These are phyloP conservation scores for Drosophila subsilvestris DNA, from an alignment of 2,888 invertebrate species.

Conservation along the genomic window DNA sequence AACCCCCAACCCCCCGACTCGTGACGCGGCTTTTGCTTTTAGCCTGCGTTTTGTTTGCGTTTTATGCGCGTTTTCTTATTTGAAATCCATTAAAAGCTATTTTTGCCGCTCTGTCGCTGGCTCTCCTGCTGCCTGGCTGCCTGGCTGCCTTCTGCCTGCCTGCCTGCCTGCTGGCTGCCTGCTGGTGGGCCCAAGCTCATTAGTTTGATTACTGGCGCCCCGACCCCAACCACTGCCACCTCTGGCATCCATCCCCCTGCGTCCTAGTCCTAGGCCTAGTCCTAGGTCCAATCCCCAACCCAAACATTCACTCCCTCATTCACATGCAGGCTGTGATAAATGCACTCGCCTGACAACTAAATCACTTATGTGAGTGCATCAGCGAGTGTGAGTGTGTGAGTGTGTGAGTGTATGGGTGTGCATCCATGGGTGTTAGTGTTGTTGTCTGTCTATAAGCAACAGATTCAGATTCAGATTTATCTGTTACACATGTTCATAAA, in stretches of 20 bases:
- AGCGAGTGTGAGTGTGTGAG: conserved; percentile 25
- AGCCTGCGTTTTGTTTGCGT: conserved; percentile 2
- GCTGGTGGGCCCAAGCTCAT: conserved; percentile 60
- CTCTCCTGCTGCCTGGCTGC: not conserved
- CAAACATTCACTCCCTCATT: conserved; percentile 2
- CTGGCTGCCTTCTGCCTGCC: conserved; percentile 17
- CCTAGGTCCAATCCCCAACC: conserved; percentile 6
- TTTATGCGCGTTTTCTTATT: conserved; percentile 51
- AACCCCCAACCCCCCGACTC: not conserved
- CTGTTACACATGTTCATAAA: conserved; percentile 80
- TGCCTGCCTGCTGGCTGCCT: conserved; percentile 13
- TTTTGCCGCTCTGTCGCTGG: conserved; percentile 64
- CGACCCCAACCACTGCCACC: conserved; percentile 14
- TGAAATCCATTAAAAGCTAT: conserved; percentile 83
- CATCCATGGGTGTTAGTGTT: not conserved
- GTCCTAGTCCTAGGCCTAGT: not conserved
- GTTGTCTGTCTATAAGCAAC: conserved; percentile 1
- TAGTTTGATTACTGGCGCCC: conserved; percentile 77
- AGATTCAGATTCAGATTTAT: conserved; percentile 65
- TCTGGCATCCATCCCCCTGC: not conserved
- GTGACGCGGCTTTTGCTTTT: conserved; percentile 7
- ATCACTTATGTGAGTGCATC: conserved; percentile 72
- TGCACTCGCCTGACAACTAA: conserved; percentile 80
- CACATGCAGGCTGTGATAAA: conserved; percentile 68
- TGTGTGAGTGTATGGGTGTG: conserved; percentile 14